A percentile compares a stretch with the other conserved stretches of the same genome.
These are phyloP conservation scores for Tangara arthus DNA, from an alignment of 2,797 vertebrate genomes.

Conservation along the genomic window DNA sequence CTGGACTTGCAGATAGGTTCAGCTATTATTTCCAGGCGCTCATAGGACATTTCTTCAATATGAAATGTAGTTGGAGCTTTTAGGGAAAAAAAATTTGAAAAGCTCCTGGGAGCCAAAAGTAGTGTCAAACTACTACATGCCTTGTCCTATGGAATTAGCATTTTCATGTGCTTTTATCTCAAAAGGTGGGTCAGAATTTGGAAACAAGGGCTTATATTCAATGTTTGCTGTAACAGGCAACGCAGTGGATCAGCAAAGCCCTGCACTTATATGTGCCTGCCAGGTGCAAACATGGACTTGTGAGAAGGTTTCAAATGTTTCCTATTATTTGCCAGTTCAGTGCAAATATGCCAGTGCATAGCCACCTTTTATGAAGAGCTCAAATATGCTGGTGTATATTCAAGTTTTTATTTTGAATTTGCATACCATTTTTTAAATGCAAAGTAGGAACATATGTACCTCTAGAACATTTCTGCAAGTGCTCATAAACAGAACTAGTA, in stretches of 20 bases:
- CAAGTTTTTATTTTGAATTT: background rate
- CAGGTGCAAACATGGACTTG: background rate
- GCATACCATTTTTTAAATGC: background rate
- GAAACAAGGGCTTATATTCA: background rate
- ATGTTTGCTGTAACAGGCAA: background rate
- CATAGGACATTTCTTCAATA: background rate
- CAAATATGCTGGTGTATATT: background rate
- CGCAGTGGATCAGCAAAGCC: background rate
- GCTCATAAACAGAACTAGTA: background rate
- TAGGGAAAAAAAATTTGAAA: background rate
- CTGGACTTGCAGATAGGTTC: background rate
- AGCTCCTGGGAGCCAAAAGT: background rate
- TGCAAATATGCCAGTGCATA: background rate
- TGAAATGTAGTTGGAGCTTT: background rate
- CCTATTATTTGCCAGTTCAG: background rate
- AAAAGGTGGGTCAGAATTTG: background rate
- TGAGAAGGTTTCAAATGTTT: background rate
- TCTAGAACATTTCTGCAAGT: background rate
- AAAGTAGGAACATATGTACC: background rate
- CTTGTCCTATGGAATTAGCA: background rate
- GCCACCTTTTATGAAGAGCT: background rate
- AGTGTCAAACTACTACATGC: background rate
- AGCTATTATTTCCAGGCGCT: background rate
- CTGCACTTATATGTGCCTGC: background rate
- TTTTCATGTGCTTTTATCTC: background rate